A percentile compares a stretch with the other conserved stretches of the same genome.
phyloP scores from a whole-genome alignment of 2,113 vertebrate genomes.

The Alectura lathami region DNA sequence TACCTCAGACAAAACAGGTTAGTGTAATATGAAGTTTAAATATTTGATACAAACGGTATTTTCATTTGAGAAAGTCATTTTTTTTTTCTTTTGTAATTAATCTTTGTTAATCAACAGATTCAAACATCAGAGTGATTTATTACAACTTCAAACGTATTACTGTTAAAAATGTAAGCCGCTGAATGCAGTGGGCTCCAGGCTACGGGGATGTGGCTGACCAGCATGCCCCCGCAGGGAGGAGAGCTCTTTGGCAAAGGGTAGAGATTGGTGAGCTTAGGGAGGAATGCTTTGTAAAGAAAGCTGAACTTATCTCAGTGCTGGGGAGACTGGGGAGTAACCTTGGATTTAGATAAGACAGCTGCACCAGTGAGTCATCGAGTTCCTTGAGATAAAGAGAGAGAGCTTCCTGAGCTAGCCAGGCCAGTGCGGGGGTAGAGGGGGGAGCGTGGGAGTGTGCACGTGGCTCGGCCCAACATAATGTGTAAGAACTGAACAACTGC shows the following conservation, averaged over 20 bases:
- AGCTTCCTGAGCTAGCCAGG: background rate
- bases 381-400: background rate
- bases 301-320: background rate
- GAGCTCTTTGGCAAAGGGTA: background rate
- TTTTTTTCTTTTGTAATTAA: background rate
- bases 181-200: rapidly evolving
- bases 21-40: background rate
- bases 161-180: background rate
- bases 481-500: background rate
- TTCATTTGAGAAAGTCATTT: background rate
- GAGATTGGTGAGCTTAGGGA: rapidly evolving
- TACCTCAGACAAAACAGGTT: conserved; percentile 91
- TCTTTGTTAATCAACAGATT: background rate
- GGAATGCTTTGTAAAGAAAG: background rate
- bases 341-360: background rate
- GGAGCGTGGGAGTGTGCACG: rapidly evolving
- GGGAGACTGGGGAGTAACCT: background rate
- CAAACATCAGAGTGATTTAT: background rate
- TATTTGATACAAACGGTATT: background rate
- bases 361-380: background rate
- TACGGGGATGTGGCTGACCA: background rate
- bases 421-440: too few species aligned
- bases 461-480: background rate
- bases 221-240: background rate
- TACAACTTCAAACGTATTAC: background rate